phyloP scores from a whole-genome alignment of 2,888 invertebrate genomes.

The Harmothoe impar region DNA sequence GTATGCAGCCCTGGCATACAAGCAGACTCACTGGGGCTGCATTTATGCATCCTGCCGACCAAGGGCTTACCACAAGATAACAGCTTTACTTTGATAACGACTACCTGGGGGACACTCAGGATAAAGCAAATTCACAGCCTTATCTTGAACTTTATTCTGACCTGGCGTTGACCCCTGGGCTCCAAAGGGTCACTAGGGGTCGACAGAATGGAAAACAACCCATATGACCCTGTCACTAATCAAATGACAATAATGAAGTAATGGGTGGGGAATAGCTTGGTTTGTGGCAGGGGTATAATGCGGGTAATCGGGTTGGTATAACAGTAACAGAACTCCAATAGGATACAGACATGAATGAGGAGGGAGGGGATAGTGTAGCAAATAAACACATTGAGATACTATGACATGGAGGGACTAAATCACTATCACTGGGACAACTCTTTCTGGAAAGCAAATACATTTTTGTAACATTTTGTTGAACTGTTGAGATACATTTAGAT shows the following conservation, averaged over 20 bases:
- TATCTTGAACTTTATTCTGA: slow-evolving; percentile 30
- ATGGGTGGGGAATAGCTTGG: background rate
- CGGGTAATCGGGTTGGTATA: background rate
- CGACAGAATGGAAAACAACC: slow-evolving; percentile 16
- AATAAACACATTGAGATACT: background rate
- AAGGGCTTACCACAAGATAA: too few species aligned
- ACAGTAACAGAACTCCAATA: background rate
- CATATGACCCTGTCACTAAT: slow-evolving; percentile 10
- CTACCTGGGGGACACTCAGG: background rate
- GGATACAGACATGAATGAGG: background rate
- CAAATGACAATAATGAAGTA: slow-evolving; percentile 16
- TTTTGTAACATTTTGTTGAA: too few species aligned
- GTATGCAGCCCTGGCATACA: too few species aligned
- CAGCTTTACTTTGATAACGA: slow-evolving; percentile 34
- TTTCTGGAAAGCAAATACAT: too few species aligned
- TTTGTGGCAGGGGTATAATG: background rate
- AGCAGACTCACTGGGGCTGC: too few species aligned
- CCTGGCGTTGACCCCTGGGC: slow-evolving; percentile 6
- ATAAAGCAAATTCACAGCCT: background rate
- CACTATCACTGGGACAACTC: too few species aligned
- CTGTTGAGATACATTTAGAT: too few species aligned
- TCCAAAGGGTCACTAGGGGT: background rate
- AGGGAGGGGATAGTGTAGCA: background rate
- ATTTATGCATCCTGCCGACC: too few species aligned
- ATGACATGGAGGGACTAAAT: too few species aligned